These are phyloP conservation scores for Caenorhabditis macrosperma DNA, from an alignment of 2,888 invertebrate genomes.

Conservation along the genomic window DNA sequence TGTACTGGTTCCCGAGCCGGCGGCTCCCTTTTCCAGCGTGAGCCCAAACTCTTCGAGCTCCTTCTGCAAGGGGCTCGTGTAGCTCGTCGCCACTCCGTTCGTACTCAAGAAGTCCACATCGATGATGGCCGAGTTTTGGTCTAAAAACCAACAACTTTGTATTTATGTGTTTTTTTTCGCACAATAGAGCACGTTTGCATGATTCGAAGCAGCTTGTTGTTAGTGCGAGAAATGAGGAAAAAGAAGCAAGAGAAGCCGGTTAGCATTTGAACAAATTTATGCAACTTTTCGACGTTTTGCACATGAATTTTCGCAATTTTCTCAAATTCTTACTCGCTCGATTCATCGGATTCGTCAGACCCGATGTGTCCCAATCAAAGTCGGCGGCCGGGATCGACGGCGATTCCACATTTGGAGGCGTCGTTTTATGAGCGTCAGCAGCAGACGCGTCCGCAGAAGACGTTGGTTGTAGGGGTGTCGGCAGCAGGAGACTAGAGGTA, in stretches of 20 bases:
- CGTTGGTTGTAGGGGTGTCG: conserved; percentile 20
- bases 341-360: conserved; percentile 74
- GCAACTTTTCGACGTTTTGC: conserved; percentile 20
- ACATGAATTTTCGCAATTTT: conserved; percentile 20
- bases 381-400: conserved; percentile 73
- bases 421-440: not conserved
- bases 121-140: conserved; percentile 64
- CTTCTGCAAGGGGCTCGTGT: conserved; percentile 60
- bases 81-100: conserved; percentile 56
- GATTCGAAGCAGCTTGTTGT: not conserved
- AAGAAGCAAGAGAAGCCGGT: not conserved
- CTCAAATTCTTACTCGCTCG: conserved; percentile 66
- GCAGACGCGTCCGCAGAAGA: not conserved
- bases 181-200: too few species aligned
- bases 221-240: not conserved
- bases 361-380: conserved; percentile 75
- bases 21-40: conserved; percentile 5
- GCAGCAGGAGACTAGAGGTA: conserved; percentile 29
- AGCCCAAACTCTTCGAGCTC: conserved; percentile 69
- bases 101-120: conserved; percentile 70
- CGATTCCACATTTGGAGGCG: conserved; percentile 54
- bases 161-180: too few species aligned
- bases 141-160: conserved; percentile 16
- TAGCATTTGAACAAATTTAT: conserved; percentile 50
- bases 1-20: not conserved